Conservation (phyloP, 2,888 invertebrate genomes). For the Phrixothrix hirtus region DNA sequence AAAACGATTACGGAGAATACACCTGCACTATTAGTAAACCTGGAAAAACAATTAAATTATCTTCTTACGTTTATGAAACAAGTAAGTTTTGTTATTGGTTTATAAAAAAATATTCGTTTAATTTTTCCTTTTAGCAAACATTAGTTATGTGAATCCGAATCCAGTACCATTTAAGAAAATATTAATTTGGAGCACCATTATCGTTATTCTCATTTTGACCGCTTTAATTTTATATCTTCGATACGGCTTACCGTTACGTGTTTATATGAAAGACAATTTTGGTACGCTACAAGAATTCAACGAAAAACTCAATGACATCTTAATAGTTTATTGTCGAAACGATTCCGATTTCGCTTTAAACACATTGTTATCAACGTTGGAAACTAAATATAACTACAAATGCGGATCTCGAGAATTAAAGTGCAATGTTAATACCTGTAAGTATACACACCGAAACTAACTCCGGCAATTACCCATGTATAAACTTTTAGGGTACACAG, state of each 20-base stretch:
- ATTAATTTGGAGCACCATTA: conserved; percentile 58
- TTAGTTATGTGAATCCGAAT: conserved; percentile 48
- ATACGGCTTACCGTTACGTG: conserved; percentile 57
- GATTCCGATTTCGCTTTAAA: conserved; percentile 67
- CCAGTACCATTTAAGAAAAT: conserved; percentile 64
- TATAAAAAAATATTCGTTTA: not conserved
- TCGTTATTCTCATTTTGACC: conserved; percentile 58
- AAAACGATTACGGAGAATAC: conserved; percentile 72
- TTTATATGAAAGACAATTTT: conserved; percentile 59
- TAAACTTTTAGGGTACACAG: conserved; percentile 60
- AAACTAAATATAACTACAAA: conserved; percentile 67
- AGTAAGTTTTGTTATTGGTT: conserved; percentile 52
- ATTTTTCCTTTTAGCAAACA: conserved; percentile 46
- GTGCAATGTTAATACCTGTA: conserved; percentile 40
- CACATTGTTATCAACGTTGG: conserved; percentile 65
- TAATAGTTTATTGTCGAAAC: conserved; percentile 66
- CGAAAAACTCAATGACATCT: conserved; percentile 65
- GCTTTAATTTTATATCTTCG: conserved; percentile 60
- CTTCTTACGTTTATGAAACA: conserved; percentile 61
- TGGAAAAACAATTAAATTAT: conserved; percentile 58
- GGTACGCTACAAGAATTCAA: conserved; percentile 57
- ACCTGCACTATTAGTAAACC: conserved; percentile 71
- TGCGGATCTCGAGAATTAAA: conserved; percentile 59
- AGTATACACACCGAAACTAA: conserved; percentile 19
- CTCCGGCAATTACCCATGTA: not conserved